Conservation (phyloP, 2,888 invertebrate species). For the Cheilosia variabilis region DNA sequence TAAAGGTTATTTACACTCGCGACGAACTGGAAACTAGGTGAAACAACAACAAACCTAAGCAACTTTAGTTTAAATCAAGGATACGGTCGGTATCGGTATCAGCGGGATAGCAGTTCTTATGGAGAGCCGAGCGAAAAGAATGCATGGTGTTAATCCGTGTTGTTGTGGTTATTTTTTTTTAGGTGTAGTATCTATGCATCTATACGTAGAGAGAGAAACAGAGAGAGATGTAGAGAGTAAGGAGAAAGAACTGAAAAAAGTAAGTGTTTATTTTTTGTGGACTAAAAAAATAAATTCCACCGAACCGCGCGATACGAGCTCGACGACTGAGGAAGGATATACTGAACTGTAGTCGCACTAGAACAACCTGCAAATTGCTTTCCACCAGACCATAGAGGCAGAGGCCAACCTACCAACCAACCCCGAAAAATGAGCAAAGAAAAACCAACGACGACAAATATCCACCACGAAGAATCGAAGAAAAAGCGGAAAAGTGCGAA, state of each 20-base stretch:
- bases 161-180: conserved; percentile 32
- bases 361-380: conserved; percentile 46
- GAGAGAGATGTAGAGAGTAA: conserved; percentile 26
- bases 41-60: conserved; percentile 22
- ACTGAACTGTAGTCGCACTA: conserved; percentile 63
- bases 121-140: conserved; percentile 50
- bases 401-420: conserved; percentile 22
- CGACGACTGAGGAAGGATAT: conserved; percentile 74
- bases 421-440: conserved; percentile 23
- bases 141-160: conserved; percentile 68
- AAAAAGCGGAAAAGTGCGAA: conserved; percentile 54
- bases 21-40: neutral
- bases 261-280: conserved; percentile 59
- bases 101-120: conserved; percentile 59
- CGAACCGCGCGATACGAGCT: conserved; percentile 73
- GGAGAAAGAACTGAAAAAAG: conserved; percentile 48
- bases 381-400: conserved; percentile 44
- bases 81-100: conserved; percentile 46
- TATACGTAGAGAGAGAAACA: conserved; percentile 33
- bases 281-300: conserved; percentile 61
- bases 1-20: conserved; percentile 33
- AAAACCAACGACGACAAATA: conserved; percentile 20
- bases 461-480: conserved; percentile 19
- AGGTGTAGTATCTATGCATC: conserved; percentile 38
- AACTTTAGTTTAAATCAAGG: conserved; percentile 26